Conservation (phyloP, 2,113 vertebrate species). For the Girardinichthys multiradiatus region DNA sequence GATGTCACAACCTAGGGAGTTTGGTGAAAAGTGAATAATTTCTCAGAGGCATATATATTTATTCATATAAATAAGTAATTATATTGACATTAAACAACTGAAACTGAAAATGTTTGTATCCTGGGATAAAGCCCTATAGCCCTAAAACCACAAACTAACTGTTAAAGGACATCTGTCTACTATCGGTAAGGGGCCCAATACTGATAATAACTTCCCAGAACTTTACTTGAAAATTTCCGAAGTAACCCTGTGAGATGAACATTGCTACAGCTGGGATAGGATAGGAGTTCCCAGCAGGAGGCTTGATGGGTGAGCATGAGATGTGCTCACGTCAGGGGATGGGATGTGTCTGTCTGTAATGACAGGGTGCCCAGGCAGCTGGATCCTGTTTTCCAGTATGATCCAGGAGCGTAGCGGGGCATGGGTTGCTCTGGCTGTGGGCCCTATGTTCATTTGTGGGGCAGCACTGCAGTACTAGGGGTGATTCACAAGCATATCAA, state of each 20-base stretch:
- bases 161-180: background rate
- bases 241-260: constrained; percentile 8
- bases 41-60: background rate
- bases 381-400: constrained; percentile 78
- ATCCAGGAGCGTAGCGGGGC: constrained; percentile 59
- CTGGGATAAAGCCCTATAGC: too few species aligned
- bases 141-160: too few species aligned
- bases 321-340: constrained; percentile 68
- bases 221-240: background rate
- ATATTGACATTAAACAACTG: background rate
- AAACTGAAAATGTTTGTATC: too few species aligned
- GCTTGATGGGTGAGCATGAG: constrained; percentile 49
- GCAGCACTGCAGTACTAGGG: constrained; percentile 68
- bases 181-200: background rate
- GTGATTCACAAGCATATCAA: constrained; percentile 83
- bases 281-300: constrained; percentile 42
- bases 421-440: constrained; percentile 68
- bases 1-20: too few species aligned
- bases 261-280: constrained; percentile 26
- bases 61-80: too few species aligned
- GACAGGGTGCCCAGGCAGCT: constrained; percentile 76
- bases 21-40: too few species aligned
- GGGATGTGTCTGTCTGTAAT: constrained; percentile 66
- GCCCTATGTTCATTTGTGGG: constrained; percentile 78
- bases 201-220: background rate